phyloP scores from a whole-genome alignment of 2,888 invertebrate genomes.

The Syrphus vitripennis region DNA sequence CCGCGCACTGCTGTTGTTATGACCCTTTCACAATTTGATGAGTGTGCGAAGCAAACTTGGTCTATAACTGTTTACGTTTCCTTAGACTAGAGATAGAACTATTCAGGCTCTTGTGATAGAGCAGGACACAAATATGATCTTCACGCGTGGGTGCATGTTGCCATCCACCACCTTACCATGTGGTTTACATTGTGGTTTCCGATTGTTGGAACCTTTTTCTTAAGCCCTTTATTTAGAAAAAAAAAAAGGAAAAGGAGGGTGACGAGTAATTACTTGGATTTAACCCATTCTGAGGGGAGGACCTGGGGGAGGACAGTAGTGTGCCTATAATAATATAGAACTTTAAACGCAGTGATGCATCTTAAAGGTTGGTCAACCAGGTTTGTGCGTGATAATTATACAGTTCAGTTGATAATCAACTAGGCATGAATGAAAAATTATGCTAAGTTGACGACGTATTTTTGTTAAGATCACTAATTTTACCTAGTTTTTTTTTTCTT shows the following conservation, averaged over 20 bases:
- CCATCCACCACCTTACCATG: slow-evolving; percentile 18
- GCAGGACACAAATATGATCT: slow-evolving; percentile 51
- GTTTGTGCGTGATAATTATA: slow-evolving; percentile 70
- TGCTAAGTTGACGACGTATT: slow-evolving; percentile 64
- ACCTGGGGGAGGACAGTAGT: slow-evolving; percentile 6
- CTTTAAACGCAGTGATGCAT: slow-evolving; percentile 65
- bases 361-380: slow-evolving; percentile 69
- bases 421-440: slow-evolving; percentile 70
- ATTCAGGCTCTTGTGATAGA: background rate
- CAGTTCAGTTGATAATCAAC: slow-evolving; percentile 69
- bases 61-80: slow-evolving; percentile 48
- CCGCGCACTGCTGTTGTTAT: slow-evolving; percentile 8
- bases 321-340: background rate
- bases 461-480: slow-evolving; percentile 25
- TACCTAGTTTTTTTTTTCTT: slow-evolving; percentile 1
- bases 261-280: slow-evolving; percentile 58
- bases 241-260: slow-evolving; percentile 7
- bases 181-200: slow-evolving; percentile 35
- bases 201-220: slow-evolving; percentile 44
- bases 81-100: slow-evolving; percentile 5
- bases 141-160: slow-evolving; percentile 59
- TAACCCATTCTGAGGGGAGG: slow-evolving; percentile 41
- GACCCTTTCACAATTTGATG: slow-evolving; percentile 56
- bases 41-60: slow-evolving; percentile 43
- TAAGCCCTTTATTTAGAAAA: slow-evolving; percentile 4